A percentile compares a stretch with the other conserved stretches of the same genome.
Evolutionary conservation across 2,797 vertebrate genomes (phyloP).

Genomic region (Liasis olivaceus): DNA sequence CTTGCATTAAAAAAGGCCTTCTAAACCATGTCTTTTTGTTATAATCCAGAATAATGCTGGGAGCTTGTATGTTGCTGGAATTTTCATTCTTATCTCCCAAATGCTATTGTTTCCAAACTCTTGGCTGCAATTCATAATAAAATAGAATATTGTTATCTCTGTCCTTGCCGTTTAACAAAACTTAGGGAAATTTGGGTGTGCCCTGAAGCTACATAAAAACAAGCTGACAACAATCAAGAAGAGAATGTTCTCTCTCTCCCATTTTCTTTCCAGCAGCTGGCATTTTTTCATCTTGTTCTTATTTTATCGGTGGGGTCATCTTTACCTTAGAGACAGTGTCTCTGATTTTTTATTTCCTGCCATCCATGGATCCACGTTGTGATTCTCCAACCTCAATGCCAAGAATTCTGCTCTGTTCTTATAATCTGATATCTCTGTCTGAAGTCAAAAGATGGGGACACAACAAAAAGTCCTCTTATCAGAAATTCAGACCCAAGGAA

Average conservation of each 20-base stretch:
- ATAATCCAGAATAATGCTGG: conserved; percentile 35
- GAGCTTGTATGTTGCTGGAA: conserved; percentile 44
- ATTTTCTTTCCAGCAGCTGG: conserved; percentile 23
- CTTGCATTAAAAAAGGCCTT: conserved; percentile 21
- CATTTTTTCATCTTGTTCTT: conserved; percentile 34
- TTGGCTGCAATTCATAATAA: conserved; percentile 32
- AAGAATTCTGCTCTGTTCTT: conserved; percentile 69
- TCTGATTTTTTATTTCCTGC: conserved; percentile 68
- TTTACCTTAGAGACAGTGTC: conserved; percentile 57
- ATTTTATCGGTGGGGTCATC: conserved; percentile 47
- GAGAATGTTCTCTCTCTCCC: neutral
- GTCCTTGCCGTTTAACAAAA: conserved; percentile 28
- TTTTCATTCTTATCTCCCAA: conserved; percentile 55
- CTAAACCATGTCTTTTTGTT: conserved; percentile 29
- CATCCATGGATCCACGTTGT: conserved; percentile 49
- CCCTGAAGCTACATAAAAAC: conserved; percentile 4
- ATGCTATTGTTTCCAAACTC: conserved; percentile 54
- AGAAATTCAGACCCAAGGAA: conserved; percentile 40
- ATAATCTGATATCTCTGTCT: conserved; percentile 61
- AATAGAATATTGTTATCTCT: conserved; percentile 18
- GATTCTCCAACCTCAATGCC: conserved; percentile 48
- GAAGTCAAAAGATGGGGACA: conserved; percentile 51
- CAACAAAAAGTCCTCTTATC: conserved; percentile 52
- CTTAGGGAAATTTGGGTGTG: conserved; percentile 16
- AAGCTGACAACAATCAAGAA: conserved; percentile 8